Base-by-base conservation (phyloP, 2,797 vertebrate species). In the Scleropages formosus region DNA sequence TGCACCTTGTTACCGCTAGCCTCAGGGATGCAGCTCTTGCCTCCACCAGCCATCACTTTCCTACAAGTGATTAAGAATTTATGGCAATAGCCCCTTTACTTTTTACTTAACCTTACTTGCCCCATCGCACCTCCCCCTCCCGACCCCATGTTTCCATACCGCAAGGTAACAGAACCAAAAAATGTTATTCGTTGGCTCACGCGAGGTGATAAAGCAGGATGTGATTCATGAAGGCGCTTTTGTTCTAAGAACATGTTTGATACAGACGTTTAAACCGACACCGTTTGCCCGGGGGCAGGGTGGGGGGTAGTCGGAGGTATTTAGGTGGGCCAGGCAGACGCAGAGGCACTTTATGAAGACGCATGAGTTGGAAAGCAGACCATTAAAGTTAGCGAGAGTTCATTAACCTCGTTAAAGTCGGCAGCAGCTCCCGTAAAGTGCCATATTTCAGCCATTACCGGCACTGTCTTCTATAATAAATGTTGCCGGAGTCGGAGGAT, bases 341-440 rank as follows among this genome's bases (percentile, higher is more conserved):
- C 76, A 13, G 63, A 56, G 73, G 18, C 26, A 76, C 84, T 89
- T 90, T 87, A 89, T 88, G 87, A 86, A 87, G 89, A 89, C 79
- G 84, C 87, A 88, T 85, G 88, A 85, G 85, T 83, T 56, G 80
- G 79, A 88, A 89, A 88, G 88, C 85, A 85, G 85, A 85, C 86
- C 85, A 88, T 87, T 87, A 88, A 87, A 90, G 87, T 86, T 88
- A 85, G 87, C 78, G 79, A 85, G 86, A 89, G 86, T 89, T 91
- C 87, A 89, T 89, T 91, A 91, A 89, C 88, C 87, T 89, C 87
- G 88, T 87, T 84, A 82, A 85, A 89, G 84, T 82, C 80, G 8
- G 80, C 77, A 78, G 79, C n/a, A 80, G 81, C 82, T 81, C 79
- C 79, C 81, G 82, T 86, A 84, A 85, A 87, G 85, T 12, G 11